These are phyloP conservation scores for Drosophila paulistorum DNA, from an alignment of 1,140 invertebrate species.

Conservation along the genomic window DNA sequence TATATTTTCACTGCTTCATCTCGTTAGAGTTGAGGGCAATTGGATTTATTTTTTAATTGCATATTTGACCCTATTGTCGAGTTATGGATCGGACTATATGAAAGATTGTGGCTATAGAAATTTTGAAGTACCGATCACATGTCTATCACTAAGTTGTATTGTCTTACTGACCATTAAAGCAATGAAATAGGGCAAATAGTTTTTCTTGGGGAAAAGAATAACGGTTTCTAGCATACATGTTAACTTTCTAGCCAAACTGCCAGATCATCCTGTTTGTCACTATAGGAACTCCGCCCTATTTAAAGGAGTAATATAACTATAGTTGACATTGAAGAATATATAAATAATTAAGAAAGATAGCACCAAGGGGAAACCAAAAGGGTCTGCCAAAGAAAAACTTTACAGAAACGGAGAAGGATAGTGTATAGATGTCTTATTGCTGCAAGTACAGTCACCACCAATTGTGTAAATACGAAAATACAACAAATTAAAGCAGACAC, in stretches of 20 bases:
- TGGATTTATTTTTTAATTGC: neutral
- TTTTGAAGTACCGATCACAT: neutral
- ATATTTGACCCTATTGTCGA: neutral
- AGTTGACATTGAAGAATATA: too few relatives aligned
- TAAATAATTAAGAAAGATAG: too few relatives aligned
- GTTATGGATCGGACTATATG: neutral
- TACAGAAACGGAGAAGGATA: too few relatives aligned
- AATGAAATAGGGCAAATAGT: neutral
- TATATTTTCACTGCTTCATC: neutral
- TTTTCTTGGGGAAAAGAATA: too few relatives aligned
- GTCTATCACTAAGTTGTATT: neutral
- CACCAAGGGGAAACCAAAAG: too few relatives aligned
- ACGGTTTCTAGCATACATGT: too few relatives aligned
- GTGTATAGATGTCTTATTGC: too few relatives aligned
- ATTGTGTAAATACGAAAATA: conserved; percentile 16
- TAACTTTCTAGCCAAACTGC: too few relatives aligned
- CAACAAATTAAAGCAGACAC: conserved; percentile 24
- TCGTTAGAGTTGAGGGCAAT: neutral
- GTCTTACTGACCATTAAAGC: neutral
- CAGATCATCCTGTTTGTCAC: too few relatives aligned
- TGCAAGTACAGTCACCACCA: conserved; percentile 8
- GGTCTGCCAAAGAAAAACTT: too few relatives aligned
- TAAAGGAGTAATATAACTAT: too few relatives aligned
- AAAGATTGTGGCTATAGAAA: neutral
- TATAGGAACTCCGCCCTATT: too few relatives aligned